Conservation (phyloP, 1,140 invertebrate genomes). For the Tetragnatha versicolor region DNA sequence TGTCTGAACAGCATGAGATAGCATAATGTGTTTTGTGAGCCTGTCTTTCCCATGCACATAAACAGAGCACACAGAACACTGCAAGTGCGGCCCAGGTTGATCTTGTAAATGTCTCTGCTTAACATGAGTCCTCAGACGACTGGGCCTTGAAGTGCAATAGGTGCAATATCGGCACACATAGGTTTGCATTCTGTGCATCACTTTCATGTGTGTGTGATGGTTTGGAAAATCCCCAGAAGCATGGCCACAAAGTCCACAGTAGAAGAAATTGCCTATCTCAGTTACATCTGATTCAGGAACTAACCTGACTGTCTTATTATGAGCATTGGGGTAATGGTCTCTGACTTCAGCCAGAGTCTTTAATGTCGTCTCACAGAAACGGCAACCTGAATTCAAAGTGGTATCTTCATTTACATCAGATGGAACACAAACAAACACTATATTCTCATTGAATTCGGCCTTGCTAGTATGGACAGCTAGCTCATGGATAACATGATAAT, state of each 20-base stretch:
- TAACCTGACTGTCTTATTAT: conserved; percentile 58
- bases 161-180: conserved; percentile 59
- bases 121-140: conserved; percentile 58
- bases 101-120: conserved; percentile 60
- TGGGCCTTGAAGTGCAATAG: conserved; percentile 58
- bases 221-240: conserved; percentile 56
- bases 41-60: conserved; percentile 59
- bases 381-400: conserved; percentile 58
- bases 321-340: conserved; percentile 58
- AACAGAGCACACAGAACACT: conserved; percentile 60
- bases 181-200: conserved; percentile 58
- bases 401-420: conserved; percentile 55
- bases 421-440: conserved; percentile 60
- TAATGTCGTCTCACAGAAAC: conserved; percentile 58
- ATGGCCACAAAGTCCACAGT: conserved; percentile 58
- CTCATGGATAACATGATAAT: conserved; percentile 60
- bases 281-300: conserved; percentile 54
- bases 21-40: conserved; percentile 59
- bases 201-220: conserved; percentile 60
- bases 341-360: conserved; percentile 58
- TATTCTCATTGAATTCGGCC: conserved; percentile 60
- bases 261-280: conserved; percentile 57
- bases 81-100: conserved; percentile 59
- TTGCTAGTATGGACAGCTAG: conserved; percentile 56
- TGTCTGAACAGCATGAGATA: conserved; percentile 60